A percentile compares a stretch with the other conserved stretches of the same genome.
phyloP scores from a whole-genome alignment of 2,797 vertebrate genomes.

The Dryobates pubescens region DNA sequence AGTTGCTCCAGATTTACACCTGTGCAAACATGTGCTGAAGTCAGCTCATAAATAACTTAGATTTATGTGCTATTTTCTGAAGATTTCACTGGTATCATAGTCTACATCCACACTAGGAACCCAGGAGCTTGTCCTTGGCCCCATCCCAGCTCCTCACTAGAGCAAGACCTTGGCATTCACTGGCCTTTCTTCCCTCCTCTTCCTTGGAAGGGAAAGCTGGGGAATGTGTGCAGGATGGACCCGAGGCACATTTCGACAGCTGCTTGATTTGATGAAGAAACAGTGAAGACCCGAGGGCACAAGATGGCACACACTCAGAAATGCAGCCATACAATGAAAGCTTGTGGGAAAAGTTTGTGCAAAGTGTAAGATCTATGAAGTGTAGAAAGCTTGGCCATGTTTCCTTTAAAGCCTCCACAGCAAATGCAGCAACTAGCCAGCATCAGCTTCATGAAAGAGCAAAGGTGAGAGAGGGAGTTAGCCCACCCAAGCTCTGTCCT shows the following conservation, averaged over 20 bases:
- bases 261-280: conserved; percentile 59
- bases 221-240: conserved; percentile 44
- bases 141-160: conserved; percentile 46
- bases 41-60: background rate
- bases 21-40: background rate
- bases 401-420: background rate
- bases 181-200: background rate
- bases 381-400: background rate
- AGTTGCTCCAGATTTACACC: background rate
- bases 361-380: background rate
- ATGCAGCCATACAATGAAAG: conserved; percentile 10
- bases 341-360: background rate
- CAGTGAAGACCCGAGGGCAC: conserved; percentile 51
- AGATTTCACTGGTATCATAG: background rate
- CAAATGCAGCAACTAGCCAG: background rate
- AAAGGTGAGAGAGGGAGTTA: background rate
- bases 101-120: background rate
- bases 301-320: conserved; percentile 28
- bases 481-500: background rate
- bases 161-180: conserved; percentile 55
- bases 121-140: conserved; percentile 33
- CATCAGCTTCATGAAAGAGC: background rate
- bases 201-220: conserved; percentile 38
- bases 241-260: conserved; percentile 46
- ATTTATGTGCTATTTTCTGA: background rate